These are phyloP conservation scores for Melierax canorus DNA, from an alignment of 2,113 vertebrate genomes.

Conservation along the genomic window DNA sequence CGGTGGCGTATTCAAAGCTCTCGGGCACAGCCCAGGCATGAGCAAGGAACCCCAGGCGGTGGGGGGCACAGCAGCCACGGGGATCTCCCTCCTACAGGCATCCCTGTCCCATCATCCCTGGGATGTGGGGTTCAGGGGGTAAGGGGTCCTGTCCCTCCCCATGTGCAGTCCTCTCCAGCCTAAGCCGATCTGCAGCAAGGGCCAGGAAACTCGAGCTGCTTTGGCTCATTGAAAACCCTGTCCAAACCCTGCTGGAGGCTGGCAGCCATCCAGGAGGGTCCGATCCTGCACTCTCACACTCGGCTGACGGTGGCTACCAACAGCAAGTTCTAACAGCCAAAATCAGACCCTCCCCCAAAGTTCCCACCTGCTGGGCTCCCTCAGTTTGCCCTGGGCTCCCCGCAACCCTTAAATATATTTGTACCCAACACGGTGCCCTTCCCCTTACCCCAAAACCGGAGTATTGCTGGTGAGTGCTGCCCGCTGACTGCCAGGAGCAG, in stretches of 20 bases:
- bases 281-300: not conserved
- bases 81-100: not conserved
- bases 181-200: not conserved
- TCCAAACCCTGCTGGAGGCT: not conserved
- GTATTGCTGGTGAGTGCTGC: not conserved
- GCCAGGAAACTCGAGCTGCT: not conserved
- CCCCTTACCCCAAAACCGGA: rapidly evolving
- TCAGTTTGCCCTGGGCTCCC: rapidly evolving
- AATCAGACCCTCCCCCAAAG: not conserved
- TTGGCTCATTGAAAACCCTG: not conserved
- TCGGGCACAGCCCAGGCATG: not conserved
- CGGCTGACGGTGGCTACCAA: not conserved
- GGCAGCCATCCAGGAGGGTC: not conserved
- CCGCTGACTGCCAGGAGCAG: rapidly evolving
- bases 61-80: rapidly evolving
- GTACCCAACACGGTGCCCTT: rapidly evolving
- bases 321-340: not conserved
- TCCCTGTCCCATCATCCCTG: rapidly evolving
- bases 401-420: not conserved
- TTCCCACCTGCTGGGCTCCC: rapidly evolving
- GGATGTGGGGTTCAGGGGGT: not conserved
- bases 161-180: not conserved
- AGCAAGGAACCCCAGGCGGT: rapidly evolving
- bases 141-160: not conserved
- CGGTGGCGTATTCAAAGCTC: not conserved